These are phyloP conservation scores for Pomatostomus ruficeps DNA, from an alignment of 2,113 vertebrate genomes.

Conservation along the genomic window DNA sequence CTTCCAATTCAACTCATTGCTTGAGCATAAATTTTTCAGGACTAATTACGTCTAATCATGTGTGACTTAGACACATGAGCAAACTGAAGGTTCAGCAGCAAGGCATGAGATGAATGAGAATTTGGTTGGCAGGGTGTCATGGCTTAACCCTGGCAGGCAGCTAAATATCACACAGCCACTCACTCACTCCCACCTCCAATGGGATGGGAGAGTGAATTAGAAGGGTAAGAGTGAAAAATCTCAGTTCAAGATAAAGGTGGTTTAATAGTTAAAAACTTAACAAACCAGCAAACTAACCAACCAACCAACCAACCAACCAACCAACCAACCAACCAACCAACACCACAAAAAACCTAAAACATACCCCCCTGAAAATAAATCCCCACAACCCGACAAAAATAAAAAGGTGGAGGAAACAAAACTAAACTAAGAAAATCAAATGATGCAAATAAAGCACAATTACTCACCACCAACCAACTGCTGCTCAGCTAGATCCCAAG, in stretches of 20 bases:
- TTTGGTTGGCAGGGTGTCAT: background rate
- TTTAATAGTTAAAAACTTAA: background rate
- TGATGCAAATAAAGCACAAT: background rate
- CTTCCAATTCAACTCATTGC: background rate
- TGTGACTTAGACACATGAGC: background rate
- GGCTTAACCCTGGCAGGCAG: background rate
- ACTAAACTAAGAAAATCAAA: background rate
- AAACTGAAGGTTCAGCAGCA: background rate
- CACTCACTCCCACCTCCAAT: background rate
- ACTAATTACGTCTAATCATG: constrained; percentile 29
- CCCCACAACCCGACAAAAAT: background rate
- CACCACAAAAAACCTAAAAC: background rate
- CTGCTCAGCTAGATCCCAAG: background rate
- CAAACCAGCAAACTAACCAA: background rate
- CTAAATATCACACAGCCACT: background rate
- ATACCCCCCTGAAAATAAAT: accelerated
- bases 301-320: background rate
- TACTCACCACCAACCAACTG: background rate
- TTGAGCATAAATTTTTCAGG: constrained; percentile 9
- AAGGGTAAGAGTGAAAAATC: background rate
- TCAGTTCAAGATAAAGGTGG: background rate
- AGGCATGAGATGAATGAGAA: constrained; percentile 22
- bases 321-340: background rate
- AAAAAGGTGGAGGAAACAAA: background rate
- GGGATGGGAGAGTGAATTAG: background rate